These are phyloP conservation scores for Knipowitschia caucasica DNA, from an alignment of 2,797 vertebrate genomes.

Conservation along the genomic window DNA sequence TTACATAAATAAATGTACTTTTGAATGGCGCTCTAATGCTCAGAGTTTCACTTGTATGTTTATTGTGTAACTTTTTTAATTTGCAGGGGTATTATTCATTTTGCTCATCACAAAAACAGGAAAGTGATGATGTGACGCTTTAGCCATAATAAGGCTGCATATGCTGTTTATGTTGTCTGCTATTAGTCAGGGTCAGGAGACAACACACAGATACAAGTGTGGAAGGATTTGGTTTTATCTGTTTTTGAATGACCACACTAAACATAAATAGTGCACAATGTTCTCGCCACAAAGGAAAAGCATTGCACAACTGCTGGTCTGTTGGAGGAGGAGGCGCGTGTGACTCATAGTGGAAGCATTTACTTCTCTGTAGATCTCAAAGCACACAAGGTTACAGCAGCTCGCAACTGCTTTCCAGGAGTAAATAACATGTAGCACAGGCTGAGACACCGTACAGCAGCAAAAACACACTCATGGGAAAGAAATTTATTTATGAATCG, in stretches of 20 bases:
- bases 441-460: background rate
- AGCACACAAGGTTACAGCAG: background rate
- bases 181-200: too few relatives aligned
- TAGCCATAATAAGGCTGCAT: too few relatives aligned
- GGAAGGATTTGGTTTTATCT: background rate
- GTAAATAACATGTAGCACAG: constrained; percentile 2
- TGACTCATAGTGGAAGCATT: background rate
- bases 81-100: too few relatives aligned
- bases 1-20: too few relatives aligned
- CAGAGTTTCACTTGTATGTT: too few relatives aligned
- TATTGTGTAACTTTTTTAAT: too few relatives aligned
- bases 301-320: constrained; percentile 6
- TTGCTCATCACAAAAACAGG: too few relatives aligned
- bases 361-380: background rate
- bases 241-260: background rate
- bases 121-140: too few relatives aligned
- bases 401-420: background rate
- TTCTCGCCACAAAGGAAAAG: constrained; percentile 3
- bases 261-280: background rate
- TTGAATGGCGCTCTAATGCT: too few relatives aligned
- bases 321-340: background rate
- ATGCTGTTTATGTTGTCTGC: background rate
- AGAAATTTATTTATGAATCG: background rate
- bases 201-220: background rate
- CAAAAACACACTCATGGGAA: background rate